Conservation (phyloP, 1,140 invertebrate species). For the Conus ventricosus region DNA sequence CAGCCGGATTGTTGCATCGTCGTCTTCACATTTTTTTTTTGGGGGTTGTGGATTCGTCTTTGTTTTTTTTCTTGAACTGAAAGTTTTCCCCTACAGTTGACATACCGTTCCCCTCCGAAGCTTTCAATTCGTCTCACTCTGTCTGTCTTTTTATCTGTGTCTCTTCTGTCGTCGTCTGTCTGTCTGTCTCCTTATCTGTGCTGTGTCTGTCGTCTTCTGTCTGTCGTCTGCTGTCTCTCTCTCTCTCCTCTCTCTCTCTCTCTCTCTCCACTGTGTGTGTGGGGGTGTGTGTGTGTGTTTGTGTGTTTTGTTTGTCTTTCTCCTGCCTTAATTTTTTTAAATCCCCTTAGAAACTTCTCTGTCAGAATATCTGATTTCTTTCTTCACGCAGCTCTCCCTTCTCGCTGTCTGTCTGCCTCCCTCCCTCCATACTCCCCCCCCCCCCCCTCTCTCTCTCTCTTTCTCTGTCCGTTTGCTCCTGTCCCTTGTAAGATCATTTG, state of each 20-base stretch:
- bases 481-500: too few species aligned
- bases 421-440: neutral
- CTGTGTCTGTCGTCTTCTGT: neutral
- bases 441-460: neutral
- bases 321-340: neutral
- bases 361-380: neutral
- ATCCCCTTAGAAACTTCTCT: neutral
- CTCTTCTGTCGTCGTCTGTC: neutral
- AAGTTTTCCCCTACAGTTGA: too few species aligned
- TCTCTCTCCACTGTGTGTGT: neutral
- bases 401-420: neutral
- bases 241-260: neutral
- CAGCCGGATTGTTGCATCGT: too few species aligned
- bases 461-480: too few species aligned
- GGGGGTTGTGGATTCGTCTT: too few species aligned
- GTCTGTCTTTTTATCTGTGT: neutral
- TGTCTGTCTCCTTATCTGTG: neutral
- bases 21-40: too few species aligned
- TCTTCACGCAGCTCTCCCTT: neutral
- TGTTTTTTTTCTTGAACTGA: too few species aligned
- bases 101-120: too few species aligned
- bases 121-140: neutral
- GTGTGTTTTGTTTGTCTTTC: neutral
- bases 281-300: too few species aligned
- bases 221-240: neutral